These are phyloP conservation scores for Ceratoteleas bidentatus DNA, from an alignment of 1,140 invertebrate genomes.

Conservation along the genomic window DNA sequence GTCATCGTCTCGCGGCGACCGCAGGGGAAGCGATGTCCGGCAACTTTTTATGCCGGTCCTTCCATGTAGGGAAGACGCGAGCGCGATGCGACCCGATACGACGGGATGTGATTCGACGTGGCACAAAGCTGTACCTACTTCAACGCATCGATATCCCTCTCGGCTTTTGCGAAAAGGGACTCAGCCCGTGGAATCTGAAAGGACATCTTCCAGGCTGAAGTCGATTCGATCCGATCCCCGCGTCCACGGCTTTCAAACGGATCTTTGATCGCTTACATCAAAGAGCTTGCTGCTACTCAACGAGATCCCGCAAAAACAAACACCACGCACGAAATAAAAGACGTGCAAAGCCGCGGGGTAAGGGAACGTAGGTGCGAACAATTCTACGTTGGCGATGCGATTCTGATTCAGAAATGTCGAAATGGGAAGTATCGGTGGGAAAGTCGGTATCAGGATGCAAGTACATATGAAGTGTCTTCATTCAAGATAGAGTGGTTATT, in stretches of 20 bases:
- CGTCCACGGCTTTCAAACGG: conserved; percentile 45
- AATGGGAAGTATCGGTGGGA: too few species aligned
- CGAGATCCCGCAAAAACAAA: conserved; percentile 27
- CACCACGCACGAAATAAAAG: conserved; percentile 15
- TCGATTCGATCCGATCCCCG: conserved; percentile 63
- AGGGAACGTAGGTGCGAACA: conserved; percentile 51
- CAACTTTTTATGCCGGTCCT: conserved; percentile 72
- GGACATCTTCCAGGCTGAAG: conserved; percentile 64
- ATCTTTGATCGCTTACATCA: conserved; percentile 65
- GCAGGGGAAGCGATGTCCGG: conserved; percentile 68
- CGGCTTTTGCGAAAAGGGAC: conserved; percentile 67
- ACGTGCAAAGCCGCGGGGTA: too few species aligned
- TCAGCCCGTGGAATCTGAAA: conserved; percentile 65
- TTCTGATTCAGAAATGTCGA: too few species aligned
- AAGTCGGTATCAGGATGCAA: too few species aligned
- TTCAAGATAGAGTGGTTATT: too few species aligned
- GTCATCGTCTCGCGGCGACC: conserved; percentile 64
- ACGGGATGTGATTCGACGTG: conserved; percentile 70
- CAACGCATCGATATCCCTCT: conserved; percentile 69
- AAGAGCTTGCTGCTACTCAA: conserved; percentile 42
- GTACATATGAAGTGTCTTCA: too few species aligned
- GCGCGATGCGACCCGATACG: conserved; percentile 67
- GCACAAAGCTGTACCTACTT: conserved; percentile 66
- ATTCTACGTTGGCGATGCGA: too few species aligned
- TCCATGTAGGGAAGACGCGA: conserved; percentile 71